Conservation (phyloP, 2,113 vertebrate genomes). For the Acrocephalus kingi region DNA sequence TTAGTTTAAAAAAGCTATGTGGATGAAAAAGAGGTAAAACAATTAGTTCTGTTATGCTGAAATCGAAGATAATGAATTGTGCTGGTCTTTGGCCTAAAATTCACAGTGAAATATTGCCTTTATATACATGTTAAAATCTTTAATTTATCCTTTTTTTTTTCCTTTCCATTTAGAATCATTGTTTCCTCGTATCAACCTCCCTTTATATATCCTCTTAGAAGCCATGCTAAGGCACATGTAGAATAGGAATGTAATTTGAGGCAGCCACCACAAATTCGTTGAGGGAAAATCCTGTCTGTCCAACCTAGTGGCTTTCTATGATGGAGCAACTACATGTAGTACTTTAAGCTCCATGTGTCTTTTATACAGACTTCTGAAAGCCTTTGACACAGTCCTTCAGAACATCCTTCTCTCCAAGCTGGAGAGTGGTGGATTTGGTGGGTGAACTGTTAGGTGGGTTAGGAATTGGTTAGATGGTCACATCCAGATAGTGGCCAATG, state of each 20-base stretch:
- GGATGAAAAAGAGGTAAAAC: background rate
- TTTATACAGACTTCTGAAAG: background rate
- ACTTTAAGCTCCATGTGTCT: no score
- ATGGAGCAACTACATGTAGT: no score
- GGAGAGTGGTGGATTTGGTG: background rate
- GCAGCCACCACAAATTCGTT: fast-evolving
- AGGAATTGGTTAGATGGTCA: background rate
- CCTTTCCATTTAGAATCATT: background rate
- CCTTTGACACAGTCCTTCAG: background rate
- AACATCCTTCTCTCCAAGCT: background rate
- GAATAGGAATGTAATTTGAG: background rate
- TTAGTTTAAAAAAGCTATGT: fast-evolving
- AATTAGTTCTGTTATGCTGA: background rate
- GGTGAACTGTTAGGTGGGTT: no score
- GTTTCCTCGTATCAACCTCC: background rate
- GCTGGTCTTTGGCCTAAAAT: background rate
- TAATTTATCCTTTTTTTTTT: background rate
- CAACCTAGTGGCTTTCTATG: background rate
- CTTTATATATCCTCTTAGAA: background rate
- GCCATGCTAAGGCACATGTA: background rate
- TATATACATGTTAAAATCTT: background rate
- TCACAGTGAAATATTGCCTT: background rate
- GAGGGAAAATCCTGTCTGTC: background rate
- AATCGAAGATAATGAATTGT: background rate
- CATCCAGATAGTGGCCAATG: background rate